phyloP scores from a whole-genome alignment of 2,888 invertebrate species.

The Dasysyrphus albostriatus region DNA sequence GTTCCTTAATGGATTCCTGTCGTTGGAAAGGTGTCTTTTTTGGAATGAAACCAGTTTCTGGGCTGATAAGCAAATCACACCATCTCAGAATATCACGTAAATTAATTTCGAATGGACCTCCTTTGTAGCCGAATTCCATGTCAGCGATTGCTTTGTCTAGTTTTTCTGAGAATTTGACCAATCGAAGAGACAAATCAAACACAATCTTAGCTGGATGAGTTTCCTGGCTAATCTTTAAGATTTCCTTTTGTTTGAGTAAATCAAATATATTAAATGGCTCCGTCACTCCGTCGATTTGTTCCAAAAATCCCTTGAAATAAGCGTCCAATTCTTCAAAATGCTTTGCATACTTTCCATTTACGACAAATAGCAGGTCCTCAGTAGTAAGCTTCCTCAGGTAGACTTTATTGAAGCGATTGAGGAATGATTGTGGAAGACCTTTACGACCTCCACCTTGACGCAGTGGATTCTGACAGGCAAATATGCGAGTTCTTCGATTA shows the following conservation, averaged over 20 bases:
- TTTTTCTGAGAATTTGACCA: constrained; percentile 91
- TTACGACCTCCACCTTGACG: constrained; percentile 98
- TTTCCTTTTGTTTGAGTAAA: constrained; percentile 31
- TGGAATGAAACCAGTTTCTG: constrained; percentile 80
- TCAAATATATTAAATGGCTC: constrained; percentile 62
- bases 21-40: constrained; percentile 65
- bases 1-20: constrained; percentile 37
- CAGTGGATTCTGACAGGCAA: constrained; percentile 99
- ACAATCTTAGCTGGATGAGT: constrained; percentile 79
- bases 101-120: constrained; percentile 99
- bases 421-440: constrained; percentile 97
- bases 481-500: constrained; percentile 91
- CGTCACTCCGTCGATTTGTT: constrained; percentile 39
- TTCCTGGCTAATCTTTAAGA: constrained; percentile 21
- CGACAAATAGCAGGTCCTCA: constrained; percentile 86
- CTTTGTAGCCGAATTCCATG: constrained; percentile 90
- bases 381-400: constrained; percentile 87
- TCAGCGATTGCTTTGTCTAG: constrained; percentile 87
- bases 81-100: constrained; percentile 96
- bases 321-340: constrained; percentile 78
- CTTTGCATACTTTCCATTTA: constrained; percentile 80
- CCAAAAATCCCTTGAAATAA: constrained; percentile 77
- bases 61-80: constrained; percentile 90
- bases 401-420: constrained; percentile 98
- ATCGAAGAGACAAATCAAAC: constrained; percentile 86